These are phyloP conservation scores for Lagopus muta DNA, from an alignment of 2,113 vertebrate species.

Conservation along the genomic window DNA sequence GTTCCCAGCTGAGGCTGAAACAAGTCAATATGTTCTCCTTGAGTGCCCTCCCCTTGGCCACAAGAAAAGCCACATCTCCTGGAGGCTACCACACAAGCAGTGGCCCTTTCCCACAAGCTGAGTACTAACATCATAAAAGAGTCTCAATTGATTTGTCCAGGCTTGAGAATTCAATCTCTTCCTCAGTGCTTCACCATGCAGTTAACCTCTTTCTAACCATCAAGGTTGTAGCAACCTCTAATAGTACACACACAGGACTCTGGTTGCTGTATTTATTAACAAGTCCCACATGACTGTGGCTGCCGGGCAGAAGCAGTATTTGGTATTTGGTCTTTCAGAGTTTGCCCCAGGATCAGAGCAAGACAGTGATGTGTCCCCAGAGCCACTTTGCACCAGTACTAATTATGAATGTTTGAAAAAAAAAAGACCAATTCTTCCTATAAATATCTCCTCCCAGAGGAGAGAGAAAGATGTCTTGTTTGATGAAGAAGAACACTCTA, in stretches of 20 bases:
- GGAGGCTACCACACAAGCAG: accelerated
- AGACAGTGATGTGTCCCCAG: neutral
- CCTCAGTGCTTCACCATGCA: neutral
- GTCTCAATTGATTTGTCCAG: neutral
- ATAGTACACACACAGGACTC: neutral
- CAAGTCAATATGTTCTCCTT: accelerated
- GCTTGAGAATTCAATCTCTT: neutral
- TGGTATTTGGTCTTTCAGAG: accelerated
- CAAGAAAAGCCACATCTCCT: neutral
- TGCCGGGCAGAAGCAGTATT: accelerated
- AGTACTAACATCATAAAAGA: neutral
- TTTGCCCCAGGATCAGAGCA: neutral
- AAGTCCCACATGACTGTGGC: neutral
- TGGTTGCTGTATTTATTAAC: neutral
- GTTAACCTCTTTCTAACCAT: accelerated
- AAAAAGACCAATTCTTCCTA: neutral
- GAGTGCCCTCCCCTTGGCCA: accelerated
- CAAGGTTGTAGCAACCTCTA: neutral
- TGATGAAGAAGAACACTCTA: neutral
- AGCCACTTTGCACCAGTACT: neutral
- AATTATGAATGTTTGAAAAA: neutral
- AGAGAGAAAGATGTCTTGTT: neutral
- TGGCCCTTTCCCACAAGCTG: accelerated
- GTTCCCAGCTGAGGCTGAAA: neutral
- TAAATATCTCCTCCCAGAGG: neutral